Evolutionary conservation across 2,113 vertebrate genomes (phyloP).

Genomic region (Puntigrus tetrazona): DNA sequence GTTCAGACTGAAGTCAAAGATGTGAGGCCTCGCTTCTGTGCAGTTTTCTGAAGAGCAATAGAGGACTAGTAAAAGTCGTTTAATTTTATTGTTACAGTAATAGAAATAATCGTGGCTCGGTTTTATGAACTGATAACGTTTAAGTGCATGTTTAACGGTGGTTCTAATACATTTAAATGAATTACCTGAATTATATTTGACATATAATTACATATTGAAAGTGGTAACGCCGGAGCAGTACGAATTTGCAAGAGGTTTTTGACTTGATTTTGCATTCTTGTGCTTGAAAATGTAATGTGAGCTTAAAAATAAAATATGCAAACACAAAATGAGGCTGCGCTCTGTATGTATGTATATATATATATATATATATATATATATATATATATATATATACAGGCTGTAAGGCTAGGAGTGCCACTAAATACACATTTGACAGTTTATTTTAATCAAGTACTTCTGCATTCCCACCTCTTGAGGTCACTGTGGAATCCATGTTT

Average conservation of each 20-base stretch:
- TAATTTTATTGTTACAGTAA: not conserved
- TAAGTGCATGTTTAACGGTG: not conserved
- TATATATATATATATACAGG: not conserved
- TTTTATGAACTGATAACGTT: not conserved
- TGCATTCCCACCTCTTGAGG: slow-evolving; percentile 75
- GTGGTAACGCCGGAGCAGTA: not conserved
- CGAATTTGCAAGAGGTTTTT: not conserved
- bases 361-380: too few species aligned
- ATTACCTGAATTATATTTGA: not conserved
- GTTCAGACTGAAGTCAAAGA: slow-evolving; percentile 57
- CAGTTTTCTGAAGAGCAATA: slow-evolving; percentile 15
- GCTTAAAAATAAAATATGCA: not conserved
- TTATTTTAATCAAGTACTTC: slow-evolving; percentile 48
- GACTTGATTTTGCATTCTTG: not conserved
- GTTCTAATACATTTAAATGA: not conserved
- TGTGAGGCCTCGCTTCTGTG: slow-evolving; percentile 42
- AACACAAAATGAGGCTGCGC: not conserved
- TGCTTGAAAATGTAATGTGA: not conserved
- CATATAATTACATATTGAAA: not conserved
- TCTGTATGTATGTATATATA: not conserved
- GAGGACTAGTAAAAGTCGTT: slow-evolving; percentile 41
- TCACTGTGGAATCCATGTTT: slow-evolving; percentile 76
- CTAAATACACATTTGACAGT: not conserved
- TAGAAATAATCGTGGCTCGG: not conserved
- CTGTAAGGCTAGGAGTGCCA: not conserved